These are phyloP conservation scores for Hystrix brachyura DNA, from an alignment of 2,113 vertebrate genomes.

Conservation along the genomic window DNA sequence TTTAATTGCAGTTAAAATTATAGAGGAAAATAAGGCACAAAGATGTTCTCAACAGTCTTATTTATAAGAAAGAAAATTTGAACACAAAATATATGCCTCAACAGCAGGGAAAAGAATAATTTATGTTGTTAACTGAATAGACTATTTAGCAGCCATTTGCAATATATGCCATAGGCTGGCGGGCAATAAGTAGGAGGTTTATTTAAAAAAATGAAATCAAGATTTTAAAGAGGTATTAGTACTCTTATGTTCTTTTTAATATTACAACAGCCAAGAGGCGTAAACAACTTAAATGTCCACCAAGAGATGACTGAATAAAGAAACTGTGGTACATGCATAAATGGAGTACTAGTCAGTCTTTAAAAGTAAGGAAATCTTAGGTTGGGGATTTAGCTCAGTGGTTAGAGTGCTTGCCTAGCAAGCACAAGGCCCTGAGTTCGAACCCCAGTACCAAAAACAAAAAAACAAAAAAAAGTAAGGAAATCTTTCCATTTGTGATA, in stretches of 20 bases:
- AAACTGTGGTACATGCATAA: neutral
- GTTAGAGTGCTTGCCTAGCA: too few species aligned
- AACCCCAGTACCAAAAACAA: too few species aligned
- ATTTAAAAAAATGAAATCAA: neutral
- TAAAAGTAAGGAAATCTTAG: neutral
- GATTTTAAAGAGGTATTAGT: neutral
- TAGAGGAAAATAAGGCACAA: slow-evolving; percentile 34
- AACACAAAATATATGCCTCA: slow-evolving; percentile 52
- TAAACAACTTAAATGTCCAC: neutral
- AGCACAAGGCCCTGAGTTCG: too few species aligned
- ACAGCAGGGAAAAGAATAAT: slow-evolving; percentile 39
- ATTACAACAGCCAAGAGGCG: neutral
- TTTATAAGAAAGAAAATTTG: slow-evolving; percentile 46
- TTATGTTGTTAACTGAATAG: slow-evolving; percentile 37
- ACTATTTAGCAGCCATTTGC: slow-evolving; percentile 43
- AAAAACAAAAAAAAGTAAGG: neutral
- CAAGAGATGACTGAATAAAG: neutral
- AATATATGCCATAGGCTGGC: neutral
- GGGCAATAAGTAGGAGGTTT: slow-evolving; percentile 22
- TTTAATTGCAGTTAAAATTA: slow-evolving; percentile 53
- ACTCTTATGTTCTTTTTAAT: neutral
- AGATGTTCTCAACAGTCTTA: slow-evolving; percentile 46
- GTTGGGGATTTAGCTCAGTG: too few species aligned
- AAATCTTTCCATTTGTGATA: neutral
- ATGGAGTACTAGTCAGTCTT: neutral